Base-by-base conservation (phyloP, 37 sponge, comb jelly and placozoan species). In the Halisarca cf. caerulea region DNA sequence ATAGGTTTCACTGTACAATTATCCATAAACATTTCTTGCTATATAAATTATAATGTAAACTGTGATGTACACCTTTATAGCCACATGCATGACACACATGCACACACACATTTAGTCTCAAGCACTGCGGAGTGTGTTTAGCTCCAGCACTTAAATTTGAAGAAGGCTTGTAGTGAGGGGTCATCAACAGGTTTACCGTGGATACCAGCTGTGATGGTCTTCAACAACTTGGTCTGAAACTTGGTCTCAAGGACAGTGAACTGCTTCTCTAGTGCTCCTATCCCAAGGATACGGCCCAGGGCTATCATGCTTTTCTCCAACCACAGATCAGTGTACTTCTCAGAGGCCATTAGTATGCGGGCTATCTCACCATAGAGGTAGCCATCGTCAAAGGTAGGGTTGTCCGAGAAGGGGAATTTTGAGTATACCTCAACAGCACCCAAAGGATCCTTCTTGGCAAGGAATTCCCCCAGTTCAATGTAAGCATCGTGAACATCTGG, bases 321-420 rank as follows among this genome's bases (percentile, higher is more conserved):
- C 9, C 90, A 82, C 27, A 83, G 85, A 66, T 95, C 89, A 82
- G 93, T 94, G 57, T 90, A 98, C 38, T 60, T 62, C 59, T 91
- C 95, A 69, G 77, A 57, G 42, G 83, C 88, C 91, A 98, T 91
- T 59, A 98, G 91, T 14, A 95, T 72, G 2, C 87, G 96, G 18
- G 93, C 90, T 42, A 98, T 90, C 82, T 98, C 98, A 4, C 98
- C 96, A 66, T 93, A 93, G 8, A 98, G 87, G 53, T 88, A 98
- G 21, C 96, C 98, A 91, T 98, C 98, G 59, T 98, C 95, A 59
- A 98, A 98, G 15, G 96, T 83, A 8, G 90, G 92, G 14, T 87
- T 84, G n/a, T 91, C 88, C 44, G 88, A 73, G 84, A 98, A 98
- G 27, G 96, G 98, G 51, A 92, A 98, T 45, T 90, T 86, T 57